Conservation (phyloP, 2,113 vertebrate species). For the Mesembrinibis cayennensis region DNA sequence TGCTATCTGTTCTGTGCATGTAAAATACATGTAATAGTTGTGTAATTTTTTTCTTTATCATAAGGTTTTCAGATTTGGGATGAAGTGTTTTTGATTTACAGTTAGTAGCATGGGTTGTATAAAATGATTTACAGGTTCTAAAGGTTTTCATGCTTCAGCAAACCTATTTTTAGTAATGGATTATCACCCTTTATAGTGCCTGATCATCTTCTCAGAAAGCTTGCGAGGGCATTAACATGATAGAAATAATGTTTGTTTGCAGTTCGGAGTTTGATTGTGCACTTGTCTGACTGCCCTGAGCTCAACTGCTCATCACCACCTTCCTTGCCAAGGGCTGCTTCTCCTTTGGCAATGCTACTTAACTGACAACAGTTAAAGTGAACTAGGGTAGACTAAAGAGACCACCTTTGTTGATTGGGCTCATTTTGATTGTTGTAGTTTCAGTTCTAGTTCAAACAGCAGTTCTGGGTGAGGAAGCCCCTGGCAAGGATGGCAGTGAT, state of each 20-base stretch:
- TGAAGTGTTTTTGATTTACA: background rate
- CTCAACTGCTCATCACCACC: background rate
- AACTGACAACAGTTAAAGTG: background rate
- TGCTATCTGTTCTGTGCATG: background rate
- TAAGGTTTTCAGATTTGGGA: background rate
- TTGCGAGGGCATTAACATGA: constrained; percentile 22
- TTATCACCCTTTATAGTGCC: constrained; percentile 58
- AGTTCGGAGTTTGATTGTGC: background rate
- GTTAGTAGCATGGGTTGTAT: background rate
- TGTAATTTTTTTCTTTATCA: background rate
- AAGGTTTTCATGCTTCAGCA: constrained; percentile 28
- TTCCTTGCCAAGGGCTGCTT: background rate
- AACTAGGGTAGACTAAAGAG: background rate
- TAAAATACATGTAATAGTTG: background rate
- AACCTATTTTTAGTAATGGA: constrained; percentile 56
- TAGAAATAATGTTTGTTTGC: constrained; percentile 15
- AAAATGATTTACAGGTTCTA: constrained; percentile 2
- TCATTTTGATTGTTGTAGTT: background rate
- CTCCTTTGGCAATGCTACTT: background rate
- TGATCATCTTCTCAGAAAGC: constrained; percentile 51
- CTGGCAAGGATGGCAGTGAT: background rate
- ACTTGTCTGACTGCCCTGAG: background rate
- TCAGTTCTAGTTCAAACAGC: background rate
- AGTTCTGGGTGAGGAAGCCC: background rate
- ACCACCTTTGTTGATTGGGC: background rate